Evolutionary conservation across 2,888 invertebrate species (phyloP).

Genomic region (Notodonta dromedarius): DNA sequence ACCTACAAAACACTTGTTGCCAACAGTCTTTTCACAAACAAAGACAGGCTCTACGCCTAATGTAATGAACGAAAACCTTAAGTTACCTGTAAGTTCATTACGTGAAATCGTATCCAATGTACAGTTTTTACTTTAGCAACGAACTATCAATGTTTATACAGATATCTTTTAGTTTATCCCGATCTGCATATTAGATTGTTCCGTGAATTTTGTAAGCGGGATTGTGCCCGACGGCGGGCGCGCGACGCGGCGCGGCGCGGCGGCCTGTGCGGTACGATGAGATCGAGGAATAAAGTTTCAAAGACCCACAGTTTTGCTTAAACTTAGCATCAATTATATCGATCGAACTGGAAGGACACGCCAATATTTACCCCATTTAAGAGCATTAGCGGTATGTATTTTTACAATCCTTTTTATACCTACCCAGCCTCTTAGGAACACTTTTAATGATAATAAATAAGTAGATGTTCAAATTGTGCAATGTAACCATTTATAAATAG

Average conservation of each 20-base stretch:
- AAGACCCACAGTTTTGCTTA: constrained; percentile 27
- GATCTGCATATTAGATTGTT: constrained; percentile 61
- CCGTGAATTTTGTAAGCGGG: constrained; percentile 52
- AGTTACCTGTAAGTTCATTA: no score
- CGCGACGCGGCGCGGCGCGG: constrained; percentile 25
- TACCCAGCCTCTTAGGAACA: background rate
- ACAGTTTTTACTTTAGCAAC: constrained; percentile 5
- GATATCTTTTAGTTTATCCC: constrained; percentile 44
- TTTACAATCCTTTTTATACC: no score
- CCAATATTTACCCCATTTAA: background rate
- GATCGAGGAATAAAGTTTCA: constrained; percentile 41
- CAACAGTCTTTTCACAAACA: no score
- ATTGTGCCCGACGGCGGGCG: constrained; percentile 26
- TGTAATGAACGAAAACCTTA: no score
- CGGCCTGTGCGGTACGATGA: constrained; percentile 22
- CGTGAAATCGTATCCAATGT: background rate
- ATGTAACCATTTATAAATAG: no score
- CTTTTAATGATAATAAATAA: no score
- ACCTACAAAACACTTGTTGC: no score
- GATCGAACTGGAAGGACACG: constrained; percentile 20
- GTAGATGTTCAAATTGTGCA: no score
- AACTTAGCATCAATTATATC: constrained; percentile 50
- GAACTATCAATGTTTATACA: constrained; percentile 17
- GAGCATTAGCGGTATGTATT: background rate
- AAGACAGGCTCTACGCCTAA: no score